Evolutionary conservation across 2,888 invertebrate genomes (phyloP), one percentile per base, ranked within the genome.

Genomic region (Pheosia gnoma): DNA sequence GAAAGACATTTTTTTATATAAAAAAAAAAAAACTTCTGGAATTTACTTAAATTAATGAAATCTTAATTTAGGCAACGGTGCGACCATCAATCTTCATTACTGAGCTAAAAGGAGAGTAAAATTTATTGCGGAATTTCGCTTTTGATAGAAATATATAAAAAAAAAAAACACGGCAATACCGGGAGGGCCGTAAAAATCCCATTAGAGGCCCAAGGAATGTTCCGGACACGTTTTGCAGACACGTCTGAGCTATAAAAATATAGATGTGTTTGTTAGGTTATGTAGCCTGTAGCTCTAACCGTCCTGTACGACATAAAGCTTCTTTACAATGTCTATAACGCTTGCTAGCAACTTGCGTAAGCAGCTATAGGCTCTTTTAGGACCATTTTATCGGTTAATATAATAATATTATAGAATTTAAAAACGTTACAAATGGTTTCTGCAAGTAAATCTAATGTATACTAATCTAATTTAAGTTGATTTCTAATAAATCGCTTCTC

Each of bases 31-130:
- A 57, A 2, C 45, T 59, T 60, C 63, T 61, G 52, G 54, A 54
- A 56, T 25, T 25, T 57, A 58, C 54, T 59, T 39, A 6, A 11
- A 47, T 53, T 64, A 67, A 74, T 70, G 71, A 70, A 60, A 71
- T 64, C 59, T 60, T 62, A 60, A 71, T 64, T 67, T 62, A 51
- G 56, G 13, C 41, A 9, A 4, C n/a, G n/a, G n/a, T 39, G 62
- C 61, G 60, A 60, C 61, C 65, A 75, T 74, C 74, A 73, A 75
- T 74, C 74, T 75, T 76, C 63, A 64, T 73, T 66, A 67, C 5
- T n/a, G n/a, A 58, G 25, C 57, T 62, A 53, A 53, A 37, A 53
- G 53, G 11, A 37, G 53, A 53, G 36, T 53, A 11, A 37, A 53
- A 53, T 53, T 53, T 53, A 53, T 53, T 36, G 53, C 53, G 11